phyloP scores from a whole-genome alignment of 2,797 vertebrate genomes.

The Diglossa cyanea region DNA sequence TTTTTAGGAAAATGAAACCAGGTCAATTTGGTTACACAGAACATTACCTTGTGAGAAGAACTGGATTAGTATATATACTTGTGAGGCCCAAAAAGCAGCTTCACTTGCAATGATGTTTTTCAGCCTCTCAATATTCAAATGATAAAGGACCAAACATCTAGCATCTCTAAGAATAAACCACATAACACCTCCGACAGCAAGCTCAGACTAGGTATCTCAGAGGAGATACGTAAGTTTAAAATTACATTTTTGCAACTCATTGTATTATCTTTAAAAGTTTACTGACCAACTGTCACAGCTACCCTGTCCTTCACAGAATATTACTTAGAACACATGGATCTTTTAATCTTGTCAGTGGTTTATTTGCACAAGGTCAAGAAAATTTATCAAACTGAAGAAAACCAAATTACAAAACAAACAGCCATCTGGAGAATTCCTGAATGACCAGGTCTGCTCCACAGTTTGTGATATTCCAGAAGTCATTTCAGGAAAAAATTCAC shows the following conservation, averaged over 20 bases:
- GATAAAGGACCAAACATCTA: background rate
- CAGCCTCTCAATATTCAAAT: background rate
- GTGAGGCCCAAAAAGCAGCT: background rate
- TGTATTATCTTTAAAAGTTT: background rate
- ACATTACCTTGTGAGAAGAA: background rate
- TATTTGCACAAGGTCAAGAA: background rate
- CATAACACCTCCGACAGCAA: background rate
- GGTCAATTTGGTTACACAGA: background rate
- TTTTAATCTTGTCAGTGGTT: background rate
- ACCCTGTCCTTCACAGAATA: background rate
- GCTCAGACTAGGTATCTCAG: background rate
- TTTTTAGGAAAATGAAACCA: conserved; percentile 7
- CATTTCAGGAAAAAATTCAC: background rate
- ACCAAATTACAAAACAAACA: background rate
- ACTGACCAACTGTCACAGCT: background rate
- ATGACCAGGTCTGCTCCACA: background rate
- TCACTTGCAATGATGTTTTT: background rate
- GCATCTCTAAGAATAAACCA: background rate
- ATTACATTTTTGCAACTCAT: background rate
- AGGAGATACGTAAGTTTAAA: background rate
- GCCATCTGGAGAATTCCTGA: background rate
- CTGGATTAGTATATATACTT: background rate
- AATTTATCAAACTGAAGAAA: background rate
- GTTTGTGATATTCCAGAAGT: background rate
- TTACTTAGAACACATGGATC: background rate